phyloP scores from a whole-genome alignment of 1,140 invertebrate species.

The Atopsyche davidsoni region DNA sequence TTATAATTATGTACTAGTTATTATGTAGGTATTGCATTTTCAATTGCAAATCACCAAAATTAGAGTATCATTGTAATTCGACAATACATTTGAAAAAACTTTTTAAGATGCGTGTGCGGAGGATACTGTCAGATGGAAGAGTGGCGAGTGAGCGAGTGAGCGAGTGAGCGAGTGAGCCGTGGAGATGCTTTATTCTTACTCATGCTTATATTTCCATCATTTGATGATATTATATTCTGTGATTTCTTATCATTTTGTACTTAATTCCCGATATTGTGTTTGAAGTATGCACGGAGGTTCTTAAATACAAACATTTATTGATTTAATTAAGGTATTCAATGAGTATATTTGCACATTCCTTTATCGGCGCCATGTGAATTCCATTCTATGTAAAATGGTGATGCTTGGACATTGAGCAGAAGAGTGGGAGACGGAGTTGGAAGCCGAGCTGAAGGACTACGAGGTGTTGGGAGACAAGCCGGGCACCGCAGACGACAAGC shows the following conservation, averaged over 20 bases:
- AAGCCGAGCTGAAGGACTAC: conserved; percentile 87
- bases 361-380: too few relatives aligned
- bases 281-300: neutral
- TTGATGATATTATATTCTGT: too few relatives aligned
- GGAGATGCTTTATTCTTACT: conserved; percentile 2
- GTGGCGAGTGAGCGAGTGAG: neutral
- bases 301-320: too few relatives aligned
- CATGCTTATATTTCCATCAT: neutral
- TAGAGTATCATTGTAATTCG: conserved; percentile 31
- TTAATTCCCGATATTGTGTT: too few relatives aligned
- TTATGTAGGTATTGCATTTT: conserved; percentile 29
- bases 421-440: conserved; percentile 89
- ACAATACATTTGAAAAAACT: conserved; percentile 25
- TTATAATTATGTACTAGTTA: conserved; percentile 21
- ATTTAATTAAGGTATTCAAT: too few relatives aligned
- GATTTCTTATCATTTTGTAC: too few relatives aligned
- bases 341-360: too few relatives aligned
- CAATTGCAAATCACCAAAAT: conserved; percentile 30
- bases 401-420: conserved; percentile 70
- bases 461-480: conserved; percentile 67
- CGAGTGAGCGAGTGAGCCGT: too few relatives aligned
- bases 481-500: conserved; percentile 37
- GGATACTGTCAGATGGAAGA: conserved; percentile 9
- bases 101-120: conserved; percentile 6
- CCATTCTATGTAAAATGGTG: too few relatives aligned